Base-by-base conservation (phyloP, 2,113 vertebrate species). In the Calidris pygmaea region DNA sequence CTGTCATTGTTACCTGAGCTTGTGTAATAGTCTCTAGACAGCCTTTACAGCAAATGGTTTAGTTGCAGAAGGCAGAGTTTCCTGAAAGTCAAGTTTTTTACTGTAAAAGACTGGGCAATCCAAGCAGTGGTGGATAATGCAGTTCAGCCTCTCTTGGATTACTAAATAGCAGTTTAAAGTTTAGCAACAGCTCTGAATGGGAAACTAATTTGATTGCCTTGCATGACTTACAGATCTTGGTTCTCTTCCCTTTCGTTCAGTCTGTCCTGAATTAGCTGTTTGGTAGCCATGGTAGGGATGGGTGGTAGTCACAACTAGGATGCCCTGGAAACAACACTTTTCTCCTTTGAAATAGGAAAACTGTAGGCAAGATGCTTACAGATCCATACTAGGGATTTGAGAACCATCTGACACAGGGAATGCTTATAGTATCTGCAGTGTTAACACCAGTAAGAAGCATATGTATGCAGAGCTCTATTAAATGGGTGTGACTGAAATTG, bases 1-100 rank as follows among this genome's bases (percentile, higher is more conserved):
- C 79, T 92, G 73, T 95, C 90, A 85, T 85, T 89, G 83, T 72
- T 96, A 95, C 95, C 84, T 95, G 68, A 90, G 66, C 43, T 76
- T 23, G 32, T 81, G 43, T 84, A 78, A 86, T 45, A 75, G 52
- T 93, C 94, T 91, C 92, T 43, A 76, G 90, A 59, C 45, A 75
- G 80, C 41, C 45, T 91, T 94, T 53, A 79, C n/a, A 89, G 16
- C 23, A 92, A 95, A 76, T 35, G 39, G 41, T 85, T 89, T 35
- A 34, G 58, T 75, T 93, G 73, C 45, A 92, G 73, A 89, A 82
- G 71, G 53, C 27, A 39, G 15, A 26, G 55, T 68, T 94, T 76
- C 48, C 73, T 62, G 27, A 93, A 92, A 94, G 73, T 26, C 26
- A 60, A 30, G 7, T 2, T 50, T 77, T 89, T 68, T 48, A 41